Base-by-base conservation (phyloP, 2,888 invertebrate genomes). In the Pachycephus smyrnensis region DNA sequence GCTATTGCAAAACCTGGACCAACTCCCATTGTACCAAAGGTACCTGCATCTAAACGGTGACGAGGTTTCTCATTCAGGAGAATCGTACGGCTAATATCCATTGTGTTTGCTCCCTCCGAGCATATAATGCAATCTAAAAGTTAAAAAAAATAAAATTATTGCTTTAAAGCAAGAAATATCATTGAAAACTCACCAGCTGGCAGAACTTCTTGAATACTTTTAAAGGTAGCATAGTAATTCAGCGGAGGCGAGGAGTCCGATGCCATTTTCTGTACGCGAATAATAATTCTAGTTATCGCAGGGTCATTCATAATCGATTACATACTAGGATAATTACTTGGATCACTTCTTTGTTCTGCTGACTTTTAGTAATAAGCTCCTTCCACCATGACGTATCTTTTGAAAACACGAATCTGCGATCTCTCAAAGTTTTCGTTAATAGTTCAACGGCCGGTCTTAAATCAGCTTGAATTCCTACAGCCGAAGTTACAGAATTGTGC, bases 41-140 rank as follows among this genome's bases (percentile, higher is more conserved):
- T 98, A 78, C 98, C 99, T 11, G 99, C 99, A 92, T 99, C 99
- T 6, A 99, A 93, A 80, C 98, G 94, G 89, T 97, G 98, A 73
- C 98, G 93, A 0, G 98, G 97, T 83, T 95, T 92, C 84, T 94
- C 94, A 90, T 98, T 98, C n/a, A 95, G 92, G 68, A 99, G 92
- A 92, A 98, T 94, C 0, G 97, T 95, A 73, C 99, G 94, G 0
- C 99, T 98, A 89, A 99, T 99, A 90, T 99, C 99, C 99, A 99
- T 99, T 0, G 99, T 99, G 92, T 99, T 99, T 68, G 99, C 98
- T 33, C 99, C 99, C 92, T 99, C 99, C 89, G 98, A 98, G 37
- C 98, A 97, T 80, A 99, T 97, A 30, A 99, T 94, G 9, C 96
- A 95, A 92, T 99, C 96, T 89, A 85, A 79, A 92, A 80, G 91